Percentiles rank a stretch among this genome's conserved stretches.
These are phyloP conservation scores for Psix sp. DNA, from an alignment of 1,140 invertebrate species.

Conservation along the genomic window DNA sequence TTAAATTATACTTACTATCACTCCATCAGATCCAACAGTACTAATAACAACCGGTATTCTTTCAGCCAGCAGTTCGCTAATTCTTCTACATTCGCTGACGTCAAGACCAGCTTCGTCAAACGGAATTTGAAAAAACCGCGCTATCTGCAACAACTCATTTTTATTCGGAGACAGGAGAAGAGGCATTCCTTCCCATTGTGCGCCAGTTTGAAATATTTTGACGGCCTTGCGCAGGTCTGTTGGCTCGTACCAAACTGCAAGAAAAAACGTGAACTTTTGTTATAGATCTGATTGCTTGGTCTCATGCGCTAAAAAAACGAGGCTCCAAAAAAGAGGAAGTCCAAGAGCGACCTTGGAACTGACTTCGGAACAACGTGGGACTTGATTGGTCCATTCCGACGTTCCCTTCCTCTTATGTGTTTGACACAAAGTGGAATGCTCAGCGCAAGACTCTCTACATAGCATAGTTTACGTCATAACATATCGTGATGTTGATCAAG, in stretches of 20 bases:
- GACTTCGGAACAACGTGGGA: no score
- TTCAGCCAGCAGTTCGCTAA: conserved; percentile 64
- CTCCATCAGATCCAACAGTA: conserved; percentile 71
- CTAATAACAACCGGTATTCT: conserved; percentile 68
- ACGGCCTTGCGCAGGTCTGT: conserved; percentile 79
- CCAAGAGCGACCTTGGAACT: background rate
- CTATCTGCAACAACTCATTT: conserved; percentile 76
- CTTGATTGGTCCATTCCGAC: conserved; percentile 8
- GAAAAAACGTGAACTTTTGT: no score
- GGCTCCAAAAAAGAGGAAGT: background rate
- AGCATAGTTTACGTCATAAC: conserved; percentile 41
- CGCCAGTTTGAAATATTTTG: conserved; percentile 76
- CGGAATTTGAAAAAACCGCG: conserved; percentile 64
- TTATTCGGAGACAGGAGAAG: conserved; percentile 80
- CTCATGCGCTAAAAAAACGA: background rate
- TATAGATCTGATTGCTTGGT: no score
- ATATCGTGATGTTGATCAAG: conserved; percentile 27
- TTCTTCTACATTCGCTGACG: conserved; percentile 46
- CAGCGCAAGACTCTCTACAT: conserved; percentile 28
- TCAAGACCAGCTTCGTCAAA: conserved; percentile 27
- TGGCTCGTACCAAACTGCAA: conserved; percentile 83
- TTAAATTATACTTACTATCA: conserved; percentile 65
- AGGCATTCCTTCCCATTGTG: conserved; percentile 71
- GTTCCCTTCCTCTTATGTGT: conserved; percentile 18
- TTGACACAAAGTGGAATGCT: conserved; percentile 36